Conservation (phyloP, 2,797 vertebrate species). For the Sebastes ruberrimus region DNA sequence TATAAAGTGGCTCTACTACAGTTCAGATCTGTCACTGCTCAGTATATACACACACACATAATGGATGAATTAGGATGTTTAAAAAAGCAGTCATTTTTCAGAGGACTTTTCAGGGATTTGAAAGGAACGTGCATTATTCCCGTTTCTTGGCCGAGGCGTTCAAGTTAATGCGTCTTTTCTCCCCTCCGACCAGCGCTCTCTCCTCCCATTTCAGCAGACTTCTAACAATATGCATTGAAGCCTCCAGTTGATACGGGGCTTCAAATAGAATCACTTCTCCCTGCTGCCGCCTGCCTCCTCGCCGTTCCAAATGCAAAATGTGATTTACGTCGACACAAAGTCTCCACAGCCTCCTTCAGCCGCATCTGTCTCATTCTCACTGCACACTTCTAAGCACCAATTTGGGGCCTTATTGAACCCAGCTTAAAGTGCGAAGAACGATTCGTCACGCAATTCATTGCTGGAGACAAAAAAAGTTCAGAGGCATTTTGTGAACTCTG, state of each 20-base stretch:
- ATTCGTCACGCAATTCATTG: constrained; percentile 71
- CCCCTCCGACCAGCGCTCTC: constrained; percentile 28
- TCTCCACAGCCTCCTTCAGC: constrained; percentile 60
- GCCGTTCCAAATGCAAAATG: constrained; percentile 59
- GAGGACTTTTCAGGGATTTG: constrained; percentile 13
- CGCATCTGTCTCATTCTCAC: constrained; percentile 69
- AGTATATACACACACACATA: not conserved
- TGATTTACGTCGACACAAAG: constrained; percentile 57
- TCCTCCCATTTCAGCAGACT: constrained; percentile 57
- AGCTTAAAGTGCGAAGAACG: constrained; percentile 66
- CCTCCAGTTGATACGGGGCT: constrained; percentile 57
- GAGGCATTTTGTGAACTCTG: constrained; percentile 60
- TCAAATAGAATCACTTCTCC: constrained; percentile 70
- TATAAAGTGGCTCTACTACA: not conserved
- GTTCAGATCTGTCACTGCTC: constrained; percentile 12
- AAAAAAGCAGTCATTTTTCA: constrained; percentile 36
- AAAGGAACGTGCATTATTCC: constrained; percentile 19
- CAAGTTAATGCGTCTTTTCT: constrained; percentile 57
- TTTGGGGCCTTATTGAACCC: constrained; percentile 72
- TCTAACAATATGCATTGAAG: constrained; percentile 64
- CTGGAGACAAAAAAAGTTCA: constrained; percentile 62
- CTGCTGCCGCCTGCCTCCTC: constrained; percentile 45
- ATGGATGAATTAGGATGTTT: constrained; percentile 36
- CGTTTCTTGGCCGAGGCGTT: constrained; percentile 8
- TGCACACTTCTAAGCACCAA: constrained; percentile 74